These are phyloP conservation scores for Microcebus tavaratra DNA, from an alignment of 2,113 vertebrate genomes.

Conservation along the genomic window DNA sequence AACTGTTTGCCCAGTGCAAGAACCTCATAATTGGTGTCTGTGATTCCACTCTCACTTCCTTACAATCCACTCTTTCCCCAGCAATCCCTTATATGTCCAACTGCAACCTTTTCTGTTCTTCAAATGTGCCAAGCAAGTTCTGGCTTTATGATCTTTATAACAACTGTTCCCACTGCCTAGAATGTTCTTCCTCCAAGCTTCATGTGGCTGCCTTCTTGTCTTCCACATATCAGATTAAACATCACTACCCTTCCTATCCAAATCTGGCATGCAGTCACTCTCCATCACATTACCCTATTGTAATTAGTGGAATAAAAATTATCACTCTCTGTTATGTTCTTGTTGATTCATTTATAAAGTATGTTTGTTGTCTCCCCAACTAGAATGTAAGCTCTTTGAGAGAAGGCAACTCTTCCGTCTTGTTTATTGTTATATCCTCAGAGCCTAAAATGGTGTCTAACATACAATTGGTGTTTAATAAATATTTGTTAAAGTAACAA, in stretches of 20 bases:
- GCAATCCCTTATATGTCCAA: neutral
- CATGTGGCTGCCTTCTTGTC: neutral
- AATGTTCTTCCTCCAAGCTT: neutral
- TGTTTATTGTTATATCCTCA: neutral
- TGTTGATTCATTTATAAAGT: neutral
- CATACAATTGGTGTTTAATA: neutral
- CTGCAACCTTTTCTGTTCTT: neutral
- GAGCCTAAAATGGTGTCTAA: neutral
- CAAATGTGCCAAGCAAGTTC: neutral
- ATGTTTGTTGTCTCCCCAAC: neutral
- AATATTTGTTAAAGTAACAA: slow-evolving; percentile 32
- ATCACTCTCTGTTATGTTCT: neutral
- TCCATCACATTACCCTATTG: neutral
- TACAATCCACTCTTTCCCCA: neutral
- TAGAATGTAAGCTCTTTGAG: neutral
- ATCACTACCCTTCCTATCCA: neutral
- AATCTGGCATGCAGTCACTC: neutral
- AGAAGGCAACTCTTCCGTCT: neutral
- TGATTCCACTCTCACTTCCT: neutral
- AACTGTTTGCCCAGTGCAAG: neutral
- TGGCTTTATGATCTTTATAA: neutral
- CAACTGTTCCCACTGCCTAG: neutral
- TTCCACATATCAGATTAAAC: neutral
- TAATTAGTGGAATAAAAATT: neutral
- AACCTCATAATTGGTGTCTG: neutral